Percentiles rank a stretch among this genome's conserved stretches.
These are phyloP conservation scores for Sitophilus oryzae DNA, from an alignment of 1,140 invertebrate species.

Conservation along the genomic window DNA sequence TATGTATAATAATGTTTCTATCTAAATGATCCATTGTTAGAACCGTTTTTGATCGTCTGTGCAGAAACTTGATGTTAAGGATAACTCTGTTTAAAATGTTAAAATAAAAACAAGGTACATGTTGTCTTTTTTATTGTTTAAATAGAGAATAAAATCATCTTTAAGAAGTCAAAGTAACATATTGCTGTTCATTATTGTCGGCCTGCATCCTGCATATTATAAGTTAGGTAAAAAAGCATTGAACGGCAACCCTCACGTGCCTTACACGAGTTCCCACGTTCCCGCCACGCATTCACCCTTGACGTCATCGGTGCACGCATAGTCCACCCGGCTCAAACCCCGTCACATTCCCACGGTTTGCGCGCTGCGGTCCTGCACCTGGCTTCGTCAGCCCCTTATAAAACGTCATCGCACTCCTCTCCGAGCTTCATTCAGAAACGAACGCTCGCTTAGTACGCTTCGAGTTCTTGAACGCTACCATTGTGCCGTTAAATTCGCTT, in stretches of 20 bases:
- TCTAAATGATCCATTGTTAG: no score
- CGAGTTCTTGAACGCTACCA: no score
- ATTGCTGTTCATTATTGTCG: no score
- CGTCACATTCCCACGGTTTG: conserved; percentile 27
- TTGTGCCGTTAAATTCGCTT: conserved; percentile 4
- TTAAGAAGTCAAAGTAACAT: no score
- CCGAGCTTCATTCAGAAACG: conserved; percentile 21
- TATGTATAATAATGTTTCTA: no score
- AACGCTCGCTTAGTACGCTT: conserved; percentile 15
- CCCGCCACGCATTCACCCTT: conserved; percentile 20
- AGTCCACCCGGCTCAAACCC: conserved; percentile 7
- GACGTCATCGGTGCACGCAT: conserved; percentile 5
- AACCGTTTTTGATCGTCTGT: no score
- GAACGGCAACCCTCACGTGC: conserved; percentile 23
- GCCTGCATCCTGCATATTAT: no score
- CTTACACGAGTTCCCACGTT: conserved; percentile 25
- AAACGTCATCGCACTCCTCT: conserved; percentile 17
- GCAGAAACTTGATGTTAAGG: no score
- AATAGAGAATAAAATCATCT: no score
- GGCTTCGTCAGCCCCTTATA: conserved; percentile 21
- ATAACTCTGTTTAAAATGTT: no score
- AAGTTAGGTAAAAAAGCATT: neutral
- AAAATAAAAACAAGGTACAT: no score
- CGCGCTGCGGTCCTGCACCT: conserved; percentile 24
- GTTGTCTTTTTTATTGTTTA: no score